Evolutionary conservation across 2,113 vertebrate species (phyloP).

Genomic region (Ictalurus punctatus): DNA sequence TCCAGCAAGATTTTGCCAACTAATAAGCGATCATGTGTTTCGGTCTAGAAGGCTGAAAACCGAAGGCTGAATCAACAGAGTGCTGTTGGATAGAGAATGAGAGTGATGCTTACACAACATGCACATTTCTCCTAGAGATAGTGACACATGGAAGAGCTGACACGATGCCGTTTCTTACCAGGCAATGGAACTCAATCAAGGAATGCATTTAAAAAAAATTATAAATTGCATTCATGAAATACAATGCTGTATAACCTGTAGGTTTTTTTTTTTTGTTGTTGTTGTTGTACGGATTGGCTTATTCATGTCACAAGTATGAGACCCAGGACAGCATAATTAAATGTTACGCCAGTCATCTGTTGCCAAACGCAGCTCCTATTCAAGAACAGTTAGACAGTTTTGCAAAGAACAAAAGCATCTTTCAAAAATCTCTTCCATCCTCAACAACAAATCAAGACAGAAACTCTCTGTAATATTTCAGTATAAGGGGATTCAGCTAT

Average conservation of each 20-base stretch:
- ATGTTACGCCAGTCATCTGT: conserved; percentile 35
- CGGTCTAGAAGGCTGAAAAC: conserved; percentile 11
- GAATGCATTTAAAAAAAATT: background rate
- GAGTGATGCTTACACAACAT: conserved; percentile 28
- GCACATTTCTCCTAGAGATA: conserved; percentile 11
- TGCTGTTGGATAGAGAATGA: background rate
- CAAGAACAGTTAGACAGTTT: conserved; percentile 14
- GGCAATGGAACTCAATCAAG: conserved; percentile 3
- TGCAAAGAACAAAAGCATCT: conserved; percentile 30
- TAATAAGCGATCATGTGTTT: conserved; percentile 51
- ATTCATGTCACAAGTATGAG: conserved; percentile 12
- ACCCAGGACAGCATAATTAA: conserved; percentile 29
- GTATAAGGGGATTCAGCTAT: background rate
- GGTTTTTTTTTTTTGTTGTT: background rate
- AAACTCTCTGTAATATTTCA: background rate
- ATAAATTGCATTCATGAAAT: conserved; percentile 3
- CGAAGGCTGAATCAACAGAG: conserved; percentile 42
- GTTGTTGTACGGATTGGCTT: background rate
- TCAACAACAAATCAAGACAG: background rate
- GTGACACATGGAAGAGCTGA: conserved; percentile 2
- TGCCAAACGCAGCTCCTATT: conserved; percentile 16
- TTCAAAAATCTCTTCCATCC: background rate
- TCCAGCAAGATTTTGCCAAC: conserved; percentile 47
- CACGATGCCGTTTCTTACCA: background rate
- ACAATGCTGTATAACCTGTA: background rate